Percentiles rank a stretch among this genome's conserved stretches.
phyloP scores from a whole-genome alignment of 2,888 invertebrate species.

The Tromatobia lineatoria region DNA sequence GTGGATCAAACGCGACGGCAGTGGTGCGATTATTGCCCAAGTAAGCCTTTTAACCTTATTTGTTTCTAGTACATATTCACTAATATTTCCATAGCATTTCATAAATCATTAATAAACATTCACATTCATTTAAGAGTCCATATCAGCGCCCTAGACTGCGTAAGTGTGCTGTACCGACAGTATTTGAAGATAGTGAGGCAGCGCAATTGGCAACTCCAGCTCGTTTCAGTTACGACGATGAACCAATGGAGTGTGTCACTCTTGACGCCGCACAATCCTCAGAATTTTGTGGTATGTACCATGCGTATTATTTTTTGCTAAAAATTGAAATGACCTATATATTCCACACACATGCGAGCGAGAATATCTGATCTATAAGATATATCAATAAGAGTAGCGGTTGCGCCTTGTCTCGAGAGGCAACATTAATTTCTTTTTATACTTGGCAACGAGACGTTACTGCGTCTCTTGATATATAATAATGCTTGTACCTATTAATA shows the following conservation, averaged over 20 bases:
- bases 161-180: not conserved
- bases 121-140: not conserved
- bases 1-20: no score
- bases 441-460: no score
- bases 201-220: not conserved
- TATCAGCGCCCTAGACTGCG: not conserved
- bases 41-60: no score
- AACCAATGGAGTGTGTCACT: not conserved
- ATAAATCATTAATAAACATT: not conserved
- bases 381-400: not conserved
- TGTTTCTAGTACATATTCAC: no score
- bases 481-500: not conserved
- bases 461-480: not conserved
- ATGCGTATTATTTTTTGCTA: not conserved
- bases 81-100: no score
- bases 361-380: not conserved
- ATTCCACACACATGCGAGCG: not conserved
- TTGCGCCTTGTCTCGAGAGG: no score
- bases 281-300: slow-evolving; percentile 14
- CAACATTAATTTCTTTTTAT: no score
- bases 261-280: slow-evolving; percentile 1
- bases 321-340: not conserved
- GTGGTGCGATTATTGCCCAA: no score
- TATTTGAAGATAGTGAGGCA: not conserved
- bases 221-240: not conserved